These are phyloP conservation scores for Heliconius hermathena DNA, from an alignment of 1,140 invertebrate genomes.

Conservation along the genomic window DNA sequence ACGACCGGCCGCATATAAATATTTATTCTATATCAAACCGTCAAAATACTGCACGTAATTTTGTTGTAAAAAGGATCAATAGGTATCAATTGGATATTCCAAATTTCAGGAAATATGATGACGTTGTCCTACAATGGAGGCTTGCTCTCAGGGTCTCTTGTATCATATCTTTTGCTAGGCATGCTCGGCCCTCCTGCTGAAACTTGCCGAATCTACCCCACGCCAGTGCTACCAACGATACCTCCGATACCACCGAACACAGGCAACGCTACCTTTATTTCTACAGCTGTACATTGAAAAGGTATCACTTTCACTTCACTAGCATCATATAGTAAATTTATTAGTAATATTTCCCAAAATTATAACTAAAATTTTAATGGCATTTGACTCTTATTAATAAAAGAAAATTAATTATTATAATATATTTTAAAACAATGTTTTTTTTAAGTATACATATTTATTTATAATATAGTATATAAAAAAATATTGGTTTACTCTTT, in stretches of 20 bases:
- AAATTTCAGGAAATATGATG: slow-evolving; percentile 92
- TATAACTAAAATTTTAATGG: neutral
- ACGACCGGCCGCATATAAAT: no score
- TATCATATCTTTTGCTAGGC: slow-evolving; percentile 91
- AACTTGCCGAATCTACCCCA: slow-evolving; percentile 62
- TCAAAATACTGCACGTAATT: neutral
- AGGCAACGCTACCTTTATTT: slow-evolving; percentile 49
- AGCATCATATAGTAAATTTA: neutral
- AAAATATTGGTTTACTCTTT: no score
- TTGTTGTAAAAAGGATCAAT: neutral
- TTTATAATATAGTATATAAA: neutral
- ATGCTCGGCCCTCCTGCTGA: slow-evolving; percentile 84
- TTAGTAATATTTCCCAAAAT: neutral
- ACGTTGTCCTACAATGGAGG: slow-evolving; percentile 94
- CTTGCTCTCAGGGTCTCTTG: slow-evolving; percentile 89
- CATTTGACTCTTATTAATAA: slow-evolving; percentile 1
- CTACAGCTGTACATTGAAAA: slow-evolving; percentile 34
- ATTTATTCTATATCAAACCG: no score
- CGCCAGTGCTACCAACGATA: slow-evolving; percentile 60
- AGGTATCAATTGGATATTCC: neutral
- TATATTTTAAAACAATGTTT: neutral
- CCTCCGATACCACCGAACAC: slow-evolving; percentile 48
- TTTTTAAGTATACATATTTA: neutral
- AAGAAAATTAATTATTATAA: neutral
- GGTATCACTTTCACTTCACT: neutral